Base-by-base conservation (phyloP, 2,797 vertebrate genomes). In the Sebastes nivosus region DNA sequence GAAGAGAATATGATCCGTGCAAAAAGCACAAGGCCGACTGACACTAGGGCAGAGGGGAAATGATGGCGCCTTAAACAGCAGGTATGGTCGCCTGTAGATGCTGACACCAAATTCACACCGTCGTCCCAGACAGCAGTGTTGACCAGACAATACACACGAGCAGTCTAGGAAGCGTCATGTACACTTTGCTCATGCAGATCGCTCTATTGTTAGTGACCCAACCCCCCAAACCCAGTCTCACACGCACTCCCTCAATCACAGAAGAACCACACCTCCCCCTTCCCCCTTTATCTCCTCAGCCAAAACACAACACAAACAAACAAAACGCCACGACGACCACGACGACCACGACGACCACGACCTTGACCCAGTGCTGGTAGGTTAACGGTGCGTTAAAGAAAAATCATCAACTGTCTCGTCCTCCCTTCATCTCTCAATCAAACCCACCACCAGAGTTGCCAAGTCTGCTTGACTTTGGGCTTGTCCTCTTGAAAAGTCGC, bases 301-400 rank as follows among this genome's bases (percentile, higher is more conserved):
- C 64, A 70, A 86, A 80, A 72, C 52, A 67, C 57, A 29, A 22
- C 61, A 74, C 72, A 84, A 83, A 82, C 72, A 77, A 83, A 88
- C 68, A 71, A 69, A 67, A 58, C 88, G 88, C 94, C 89, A 93
- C 93, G 92, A 95, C 16, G 64, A 63, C 46, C 57, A 6, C 46
- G 42, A 61, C 16, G 60, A 63, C 94, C 89, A 93, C 93, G 92
- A 95, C 13, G 64, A 63, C 46, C 57, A 6, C 46, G 42, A 61
- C 55, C 58, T 75, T 68, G 60, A 86, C 66, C 69, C 54, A 12
- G 24, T 12, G 22, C 59, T 69, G 65, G 4, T 57, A 79, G 67
- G 71, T 77, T 76, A 73, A 75, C 22, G 57, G 87, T 59, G 29
- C 34, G 2, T 68, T 59, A 60, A 77, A n/a, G 22, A 4, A 66